These are phyloP conservation scores for Tipula helvola DNA, from an alignment of 2,888 invertebrate species.

Conservation along the genomic window DNA sequence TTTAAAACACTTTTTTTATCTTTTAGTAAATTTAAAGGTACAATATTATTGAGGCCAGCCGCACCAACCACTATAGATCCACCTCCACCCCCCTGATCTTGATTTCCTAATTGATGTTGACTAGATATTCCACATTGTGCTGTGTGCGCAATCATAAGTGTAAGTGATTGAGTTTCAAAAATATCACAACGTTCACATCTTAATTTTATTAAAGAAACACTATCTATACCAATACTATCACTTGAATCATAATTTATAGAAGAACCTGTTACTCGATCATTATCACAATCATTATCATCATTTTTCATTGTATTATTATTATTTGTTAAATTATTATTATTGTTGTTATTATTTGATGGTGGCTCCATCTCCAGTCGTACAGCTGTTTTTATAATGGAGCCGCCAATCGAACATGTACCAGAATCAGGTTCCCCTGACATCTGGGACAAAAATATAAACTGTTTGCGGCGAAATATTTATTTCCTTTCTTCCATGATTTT, in stretches of 20 bases:
- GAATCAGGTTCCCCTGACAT: slow-evolving; percentile 12
- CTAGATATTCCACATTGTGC: slow-evolving; percentile 42
- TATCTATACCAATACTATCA: slow-evolving; percentile 14
- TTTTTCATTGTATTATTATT: slow-evolving; percentile 8
- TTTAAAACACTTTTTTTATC: slow-evolving; percentile 21
- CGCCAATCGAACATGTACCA: not conserved
- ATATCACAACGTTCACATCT: slow-evolving; percentile 68
- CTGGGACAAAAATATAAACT: not conserved
- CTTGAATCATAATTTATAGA: slow-evolving; percentile 18
- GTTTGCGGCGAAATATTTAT: not conserved
- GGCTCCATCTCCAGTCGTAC: slow-evolving; percentile 22
- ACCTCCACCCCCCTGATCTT: slow-evolving; percentile 34
- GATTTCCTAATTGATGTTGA: slow-evolving; percentile 32
- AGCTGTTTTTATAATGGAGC: not conserved
- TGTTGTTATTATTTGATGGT: slow-evolving; percentile 18
- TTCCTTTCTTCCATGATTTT: not conserved
- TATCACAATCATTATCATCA: slow-evolving; percentile 17
- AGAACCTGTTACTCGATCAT: slow-evolving; percentile 17
- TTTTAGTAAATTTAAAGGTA: slow-evolving; percentile 27
- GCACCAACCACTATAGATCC: slow-evolving; percentile 27
- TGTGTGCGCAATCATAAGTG: slow-evolving; percentile 62
- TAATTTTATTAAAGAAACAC: slow-evolving; percentile 15
- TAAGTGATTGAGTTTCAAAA: slow-evolving; percentile 67
- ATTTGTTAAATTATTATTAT: not conserved
- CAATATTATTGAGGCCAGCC: slow-evolving; percentile 26